Conservation (phyloP, 2,797 vertebrate genomes). For the Spondyliosoma cantharus region DNA sequence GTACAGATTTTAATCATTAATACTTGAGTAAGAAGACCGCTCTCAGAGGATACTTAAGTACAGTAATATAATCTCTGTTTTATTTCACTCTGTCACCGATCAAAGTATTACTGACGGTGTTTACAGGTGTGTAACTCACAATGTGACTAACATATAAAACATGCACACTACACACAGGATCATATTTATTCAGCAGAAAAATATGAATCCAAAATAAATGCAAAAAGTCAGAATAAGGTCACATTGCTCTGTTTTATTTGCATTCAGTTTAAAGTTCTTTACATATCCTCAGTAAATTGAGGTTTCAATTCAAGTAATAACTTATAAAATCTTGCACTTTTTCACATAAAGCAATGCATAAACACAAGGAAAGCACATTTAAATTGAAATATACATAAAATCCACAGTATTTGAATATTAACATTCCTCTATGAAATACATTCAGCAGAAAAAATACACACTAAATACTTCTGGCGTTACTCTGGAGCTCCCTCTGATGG, state of each 20-base stretch:
- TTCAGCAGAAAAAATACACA: conserved; percentile 49
- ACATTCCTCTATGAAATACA: conserved; percentile 64
- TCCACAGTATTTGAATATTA: conserved; percentile 44
- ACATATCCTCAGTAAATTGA: conserved; percentile 71
- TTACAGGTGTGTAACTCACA: background rate
- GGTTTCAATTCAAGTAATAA: conserved; percentile 71
- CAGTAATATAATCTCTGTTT: background rate
- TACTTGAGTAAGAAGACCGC: background rate
- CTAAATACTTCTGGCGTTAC: conserved; percentile 29
- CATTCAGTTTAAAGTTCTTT: conserved; percentile 60
- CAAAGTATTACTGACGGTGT: background rate
- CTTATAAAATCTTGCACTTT: conserved; percentile 58
- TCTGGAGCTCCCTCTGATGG: conserved; percentile 32
- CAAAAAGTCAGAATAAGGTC: conserved; percentile 10
- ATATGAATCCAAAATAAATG: background rate
- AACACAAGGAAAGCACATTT: conserved; percentile 49
- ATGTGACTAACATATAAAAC: no score
- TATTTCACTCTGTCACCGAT: background rate
- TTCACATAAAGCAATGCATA: conserved; percentile 45
- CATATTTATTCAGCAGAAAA: background rate
- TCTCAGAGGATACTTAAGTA: background rate
- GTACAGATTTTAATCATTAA: background rate
- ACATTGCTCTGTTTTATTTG: conserved; percentile 72
- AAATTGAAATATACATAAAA: conserved; percentile 31
- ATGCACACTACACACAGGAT: background rate